Evolutionary conservation across 1,140 invertebrate genomes (phyloP).

Genomic region (Macrobrachium nipponense): DNA sequence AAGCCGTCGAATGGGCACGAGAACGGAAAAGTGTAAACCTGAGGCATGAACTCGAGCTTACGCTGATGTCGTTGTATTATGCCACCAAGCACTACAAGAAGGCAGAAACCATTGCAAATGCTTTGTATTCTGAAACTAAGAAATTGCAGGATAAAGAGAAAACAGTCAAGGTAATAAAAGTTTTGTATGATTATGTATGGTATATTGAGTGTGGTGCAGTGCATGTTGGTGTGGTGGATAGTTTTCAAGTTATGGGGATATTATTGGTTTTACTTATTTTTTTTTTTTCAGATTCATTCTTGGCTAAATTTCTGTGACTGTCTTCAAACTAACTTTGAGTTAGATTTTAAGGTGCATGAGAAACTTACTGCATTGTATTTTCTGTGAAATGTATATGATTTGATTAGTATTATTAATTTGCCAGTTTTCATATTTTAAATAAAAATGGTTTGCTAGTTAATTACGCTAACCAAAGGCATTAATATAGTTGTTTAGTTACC

Average conservation of each 20-base stretch:
- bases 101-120: conserved; percentile 33
- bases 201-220: not conserved
- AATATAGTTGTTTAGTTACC: too few species aligned
- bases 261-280: not conserved
- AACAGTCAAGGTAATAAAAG: conserved; percentile 35
- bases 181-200: not conserved
- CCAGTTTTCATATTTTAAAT: too few species aligned
- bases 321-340: too few species aligned
- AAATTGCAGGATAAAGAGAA: conserved; percentile 50
- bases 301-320: too few species aligned
- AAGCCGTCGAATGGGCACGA: conserved; percentile 42
- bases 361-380: too few species aligned
- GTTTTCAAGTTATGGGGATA: not conserved
- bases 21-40: conserved; percentile 43
- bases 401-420: too few species aligned
- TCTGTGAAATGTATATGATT: too few species aligned
- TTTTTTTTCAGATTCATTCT: not conserved
- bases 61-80: conserved; percentile 38
- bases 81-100: conserved; percentile 37
- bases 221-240: not conserved
- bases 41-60: conserved; percentile 36
- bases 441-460: too few species aligned
- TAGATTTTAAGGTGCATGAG: too few species aligned
- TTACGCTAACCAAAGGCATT: too few species aligned
- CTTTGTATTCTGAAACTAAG: conserved; percentile 39